Evolutionary conservation across 2,797 vertebrate genomes (phyloP), one percentile per base, ranked within the genome.

Genomic region (Sebastes aleutianus): DNA sequence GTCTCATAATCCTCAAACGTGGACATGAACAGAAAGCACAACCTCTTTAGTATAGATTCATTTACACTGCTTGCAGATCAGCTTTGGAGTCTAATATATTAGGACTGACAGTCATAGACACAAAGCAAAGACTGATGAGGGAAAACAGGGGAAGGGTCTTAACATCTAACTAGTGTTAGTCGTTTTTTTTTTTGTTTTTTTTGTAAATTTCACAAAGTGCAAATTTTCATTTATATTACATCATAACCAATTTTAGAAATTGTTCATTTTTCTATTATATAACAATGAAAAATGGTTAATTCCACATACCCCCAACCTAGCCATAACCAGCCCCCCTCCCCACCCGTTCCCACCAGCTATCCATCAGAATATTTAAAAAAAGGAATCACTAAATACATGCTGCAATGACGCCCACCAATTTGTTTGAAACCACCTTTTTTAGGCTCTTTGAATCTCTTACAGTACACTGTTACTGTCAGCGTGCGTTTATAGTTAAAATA

Each of bases 401-500:
- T 92, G 92, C 89, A 90, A 92, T 85, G 89, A 94, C 88, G 61
- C 87, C 88, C 89, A 86, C 79, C 82, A 66, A 85, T 88, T 89
- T 86, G 90, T 88, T 91, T 84, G 64, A 84, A 87, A 92, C 87
- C 86, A 84, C 76, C 56, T 72, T 83, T 72, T 68, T 85, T 76
- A 61, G 87, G 85, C 85, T 87, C 87, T 56, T 78, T 75, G 85
- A 82, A 87, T 87, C 80, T 93, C 93, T 82, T 92, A 91, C 90
- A 91, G 91, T 92, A 92, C 84, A 88, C 85, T n/a, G 82, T 91
- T 92, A 92, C 87, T 89, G 87, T 91, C 94, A 91, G 93, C 94
- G 95, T 95, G 96, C 95, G 85, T 90, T 95, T 91, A 96, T 94
- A 91, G 93, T 94, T 95, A 93, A 95, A 96, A 95, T 95, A 95